Base-by-base conservation (phyloP, 2,888 invertebrate genomes). In the Lepidonotus clava region DNA sequence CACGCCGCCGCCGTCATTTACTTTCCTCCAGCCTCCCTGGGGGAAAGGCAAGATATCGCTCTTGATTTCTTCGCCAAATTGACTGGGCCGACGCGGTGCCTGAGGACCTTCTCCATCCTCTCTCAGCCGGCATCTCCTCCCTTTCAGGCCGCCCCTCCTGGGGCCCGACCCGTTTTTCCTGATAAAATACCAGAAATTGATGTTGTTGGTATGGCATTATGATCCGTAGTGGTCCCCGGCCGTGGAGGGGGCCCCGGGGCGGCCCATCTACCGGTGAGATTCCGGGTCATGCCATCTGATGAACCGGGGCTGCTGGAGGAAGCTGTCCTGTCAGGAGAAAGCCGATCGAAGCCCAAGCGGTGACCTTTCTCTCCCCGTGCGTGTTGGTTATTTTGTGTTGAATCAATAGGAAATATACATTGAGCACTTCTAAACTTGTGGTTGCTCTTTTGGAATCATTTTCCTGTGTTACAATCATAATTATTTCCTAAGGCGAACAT, bases 41-140 rank as follows among this genome's bases (percentile, higher is more conserved):
- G 38, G 71, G 71, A 34, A 71, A 71, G 8, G 14, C 71, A 71
- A 71, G 71, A 71, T 71, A 71, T 71, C 71, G 36, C 71, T 71
- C 71, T 71, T 71, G 71, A 71, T 71, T 71, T 71, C 71, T 71
- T 71, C 71, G 38, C 71, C 71, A 71, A 71, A 71, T 71, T 71
- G 71, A 71, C 71, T 71, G 36, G 34, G 71, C 71, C 14, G 61
- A 21, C 38, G 36, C 71, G 71, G 36, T 18, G n/a, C 71, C 38
- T 38, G n/a, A 38, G 71, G 71, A 18, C 36, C 71, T n/a, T 8
- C 5, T 11, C n/a, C 56, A 5, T 5, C 24, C 56, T 8, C 56
- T 18, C 36, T 38, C 71, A 11, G 71, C 8, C 71, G 1, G 6
- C 28, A 2, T 34, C 71, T 38, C 36, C 36, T 21, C n/a, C 71